Evolutionary conservation across 2,113 vertebrate genomes (phyloP).

Genomic region (Ictidomys tridecemlineatus): DNA sequence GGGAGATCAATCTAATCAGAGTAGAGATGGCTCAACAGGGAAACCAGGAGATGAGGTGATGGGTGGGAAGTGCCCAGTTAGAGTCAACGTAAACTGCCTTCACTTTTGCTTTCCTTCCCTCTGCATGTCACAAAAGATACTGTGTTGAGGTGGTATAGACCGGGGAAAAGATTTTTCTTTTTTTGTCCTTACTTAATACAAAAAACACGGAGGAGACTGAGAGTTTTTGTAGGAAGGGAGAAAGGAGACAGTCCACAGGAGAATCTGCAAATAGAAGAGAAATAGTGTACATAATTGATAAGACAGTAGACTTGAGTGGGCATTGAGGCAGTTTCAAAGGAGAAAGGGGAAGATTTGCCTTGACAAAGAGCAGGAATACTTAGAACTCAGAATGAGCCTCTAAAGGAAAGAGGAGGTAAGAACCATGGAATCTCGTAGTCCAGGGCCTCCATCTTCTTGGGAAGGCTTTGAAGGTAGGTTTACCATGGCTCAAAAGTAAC

Average conservation of each 20-base stretch:
- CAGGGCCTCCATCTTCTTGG: background rate
- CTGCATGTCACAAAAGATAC: background rate
- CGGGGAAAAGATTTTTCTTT: background rate
- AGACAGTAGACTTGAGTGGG: background rate
- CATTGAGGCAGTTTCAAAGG: background rate
- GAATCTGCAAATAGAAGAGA: background rate
- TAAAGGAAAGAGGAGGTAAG: no score
- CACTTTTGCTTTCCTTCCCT: no score
- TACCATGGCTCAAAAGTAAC: background rate
- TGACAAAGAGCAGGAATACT: background rate
- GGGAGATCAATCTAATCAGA: background rate
- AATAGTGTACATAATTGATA: background rate
- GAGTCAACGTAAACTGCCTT: background rate
- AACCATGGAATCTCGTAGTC: accelerated
- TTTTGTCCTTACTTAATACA: background rate
- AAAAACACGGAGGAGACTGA: background rate
- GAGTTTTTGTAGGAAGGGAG: background rate
- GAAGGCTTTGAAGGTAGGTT: background rate
- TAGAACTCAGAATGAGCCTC: background rate
- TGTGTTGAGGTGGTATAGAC: no score
- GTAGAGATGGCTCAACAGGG: background rate
- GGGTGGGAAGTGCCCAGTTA: no score
- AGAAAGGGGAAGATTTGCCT: background rate
- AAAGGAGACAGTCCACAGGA: background rate
- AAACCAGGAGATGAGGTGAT: no score